Conservation (phyloP, 2,797 vertebrate genomes). For the Acridotheres tristis region DNA sequence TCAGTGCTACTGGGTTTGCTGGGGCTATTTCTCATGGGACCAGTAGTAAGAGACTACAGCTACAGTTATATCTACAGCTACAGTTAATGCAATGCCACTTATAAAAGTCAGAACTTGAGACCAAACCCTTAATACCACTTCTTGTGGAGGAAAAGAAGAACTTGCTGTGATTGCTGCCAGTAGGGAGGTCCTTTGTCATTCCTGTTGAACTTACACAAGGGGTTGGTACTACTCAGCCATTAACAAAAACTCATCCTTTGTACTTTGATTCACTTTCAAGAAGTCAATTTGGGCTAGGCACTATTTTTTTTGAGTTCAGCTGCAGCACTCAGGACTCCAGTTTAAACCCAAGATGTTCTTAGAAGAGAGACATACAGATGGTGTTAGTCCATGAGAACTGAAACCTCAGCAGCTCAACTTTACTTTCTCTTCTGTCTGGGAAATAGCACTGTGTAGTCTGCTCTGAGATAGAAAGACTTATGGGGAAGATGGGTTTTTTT, state of each 20-base stretch:
- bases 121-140: background rate
- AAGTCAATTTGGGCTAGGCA: background rate
- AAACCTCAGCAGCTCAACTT: background rate
- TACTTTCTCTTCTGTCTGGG: background rate
- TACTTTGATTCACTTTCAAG: background rate
- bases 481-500: accelerated
- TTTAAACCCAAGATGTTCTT: background rate
- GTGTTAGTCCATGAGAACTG: background rate
- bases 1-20: background rate
- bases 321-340: background rate
- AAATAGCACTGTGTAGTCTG: background rate
- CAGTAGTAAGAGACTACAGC: background rate
- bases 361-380: background rate
- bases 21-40: background rate
- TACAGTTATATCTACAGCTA: background rate
- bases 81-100: background rate
- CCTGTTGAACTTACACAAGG: background rate
- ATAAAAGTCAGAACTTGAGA: background rate
- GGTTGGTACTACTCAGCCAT: background rate
- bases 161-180: background rate
- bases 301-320: background rate
- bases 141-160: background rate
- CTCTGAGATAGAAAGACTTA: background rate
- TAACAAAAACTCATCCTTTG: background rate
- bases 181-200: background rate